These are phyloP conservation scores for Heliothis subflexa DNA, from an alignment of 1,140 invertebrate genomes.

Conservation along the genomic window DNA sequence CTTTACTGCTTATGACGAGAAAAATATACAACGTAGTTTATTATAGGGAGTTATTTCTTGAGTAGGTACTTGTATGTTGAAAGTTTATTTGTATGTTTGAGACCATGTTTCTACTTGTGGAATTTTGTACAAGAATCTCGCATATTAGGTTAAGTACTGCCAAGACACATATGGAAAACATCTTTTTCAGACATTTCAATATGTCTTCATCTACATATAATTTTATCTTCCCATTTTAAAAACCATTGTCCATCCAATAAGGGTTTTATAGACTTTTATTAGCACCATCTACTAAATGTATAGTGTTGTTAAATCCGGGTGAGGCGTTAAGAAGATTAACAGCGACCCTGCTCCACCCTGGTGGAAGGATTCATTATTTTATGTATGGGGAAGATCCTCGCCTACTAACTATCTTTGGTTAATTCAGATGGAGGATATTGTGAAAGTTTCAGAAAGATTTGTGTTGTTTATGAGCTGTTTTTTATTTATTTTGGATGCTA, in stretches of 20 bases:
- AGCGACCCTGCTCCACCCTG: constrained; percentile 19
- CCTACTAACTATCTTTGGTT: not conserved
- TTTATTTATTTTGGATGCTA: too few species aligned
- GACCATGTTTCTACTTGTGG: too few species aligned
- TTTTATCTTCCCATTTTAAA: not conserved
- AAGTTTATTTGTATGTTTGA: too few species aligned
- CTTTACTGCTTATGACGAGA: too few species aligned
- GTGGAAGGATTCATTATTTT: constrained; percentile 17
- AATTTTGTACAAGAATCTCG: too few species aligned
- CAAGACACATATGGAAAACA: not conserved
- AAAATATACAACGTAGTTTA: too few species aligned
- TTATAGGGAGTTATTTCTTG: too few species aligned
- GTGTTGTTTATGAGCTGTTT: too few species aligned
- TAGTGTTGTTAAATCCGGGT: constrained; percentile 30
- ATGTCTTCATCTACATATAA: not conserved
- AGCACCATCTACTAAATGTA: constrained; percentile 32
- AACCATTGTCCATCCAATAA: not conserved
- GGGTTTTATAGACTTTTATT: constrained; percentile 32
- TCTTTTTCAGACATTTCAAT: too few species aligned
- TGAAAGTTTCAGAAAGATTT: too few species aligned
- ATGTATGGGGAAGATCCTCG: constrained; percentile 1
- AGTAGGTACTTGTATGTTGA: too few species aligned
- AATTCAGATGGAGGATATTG: not conserved
- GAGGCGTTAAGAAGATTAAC: constrained; percentile 42
- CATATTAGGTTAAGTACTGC: too few species aligned